A percentile compares a stretch with the other conserved stretches of the same genome.
phyloP scores from a whole-genome alignment of 2,113 vertebrate species.

The Chaenocephalus aceratus region DNA sequence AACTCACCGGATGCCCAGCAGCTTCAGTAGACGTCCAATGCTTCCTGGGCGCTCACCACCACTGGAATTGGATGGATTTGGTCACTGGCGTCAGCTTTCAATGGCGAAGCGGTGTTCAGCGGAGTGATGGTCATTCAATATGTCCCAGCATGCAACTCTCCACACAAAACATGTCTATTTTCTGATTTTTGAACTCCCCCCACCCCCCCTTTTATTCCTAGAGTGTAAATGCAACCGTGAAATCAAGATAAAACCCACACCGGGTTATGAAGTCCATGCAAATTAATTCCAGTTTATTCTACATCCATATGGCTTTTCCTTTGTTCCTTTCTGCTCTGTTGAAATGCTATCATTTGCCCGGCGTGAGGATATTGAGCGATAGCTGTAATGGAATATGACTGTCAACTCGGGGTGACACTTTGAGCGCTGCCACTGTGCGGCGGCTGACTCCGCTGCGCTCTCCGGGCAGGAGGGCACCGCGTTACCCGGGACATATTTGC shows the following conservation, averaged over 20 bases:
- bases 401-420: slow-evolving; percentile 78
- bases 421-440: slow-evolving; percentile 77
- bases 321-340: slow-evolving; percentile 66
- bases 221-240: slow-evolving; percentile 27
- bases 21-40: slow-evolving; percentile 79
- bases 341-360: slow-evolving; percentile 72
- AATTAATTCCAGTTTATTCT: slow-evolving; percentile 50
- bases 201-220: slow-evolving; percentile 5
- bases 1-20: slow-evolving; percentile 77
- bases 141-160: slow-evolving; percentile 71
- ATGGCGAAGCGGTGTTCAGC: slow-evolving; percentile 76
- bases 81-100: slow-evolving; percentile 73
- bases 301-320: slow-evolving; percentile 68
- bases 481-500: slow-evolving; percentile 77
- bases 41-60: slow-evolving; percentile 73
- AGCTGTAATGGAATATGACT: slow-evolving; percentile 77
- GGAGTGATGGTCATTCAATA: slow-evolving; percentile 77
- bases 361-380: slow-evolving; percentile 77
- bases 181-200: slow-evolving; percentile 44
- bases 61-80: slow-evolving; percentile 78
- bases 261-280: slow-evolving; percentile 17
- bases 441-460: slow-evolving; percentile 71
- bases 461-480: slow-evolving; percentile 71
- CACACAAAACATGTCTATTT: slow-evolving; percentile 70
- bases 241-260: slow-evolving; percentile 45